phyloP scores from a whole-genome alignment of 92 coral and sea anemone species.

The Bergia sp. region DNA sequence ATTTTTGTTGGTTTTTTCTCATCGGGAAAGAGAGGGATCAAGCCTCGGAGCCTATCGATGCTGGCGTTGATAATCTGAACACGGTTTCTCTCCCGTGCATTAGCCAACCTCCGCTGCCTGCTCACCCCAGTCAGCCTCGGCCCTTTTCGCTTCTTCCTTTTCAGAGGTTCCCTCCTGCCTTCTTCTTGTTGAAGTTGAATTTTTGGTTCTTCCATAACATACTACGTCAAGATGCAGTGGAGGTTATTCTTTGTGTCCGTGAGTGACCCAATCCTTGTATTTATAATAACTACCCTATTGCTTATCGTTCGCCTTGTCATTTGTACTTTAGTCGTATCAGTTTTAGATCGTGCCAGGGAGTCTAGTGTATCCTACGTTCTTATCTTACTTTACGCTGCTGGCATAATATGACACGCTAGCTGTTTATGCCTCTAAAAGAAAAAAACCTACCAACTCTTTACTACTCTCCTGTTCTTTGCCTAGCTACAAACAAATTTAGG shows the following conservation, averaged over 20 bases:
- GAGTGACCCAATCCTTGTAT: background rate
- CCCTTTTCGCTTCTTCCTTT: slow-evolving; percentile 75
- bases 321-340: background rate
- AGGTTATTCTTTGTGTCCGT: background rate
- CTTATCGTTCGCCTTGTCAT: background rate
- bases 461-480: too few species aligned
- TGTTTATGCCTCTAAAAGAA: too few species aligned
- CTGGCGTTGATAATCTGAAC: slow-evolving; percentile 75
- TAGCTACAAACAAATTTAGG: too few species aligned
- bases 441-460: too few species aligned
- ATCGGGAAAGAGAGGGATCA: slow-evolving; percentile 87
- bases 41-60: slow-evolving; percentile 70
- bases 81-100: slow-evolving; percentile 75
- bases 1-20: slow-evolving; percentile 84
- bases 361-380: slow-evolving; percentile 4
- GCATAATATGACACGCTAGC: too few species aligned
- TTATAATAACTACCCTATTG: background rate
- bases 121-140: slow-evolving; percentile 82
- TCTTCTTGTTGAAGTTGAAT: background rate
- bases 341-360: slow-evolving; percentile 22
- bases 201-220: background rate
- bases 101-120: slow-evolving; percentile 77
- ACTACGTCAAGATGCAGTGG: background rate
- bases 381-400: background rate
- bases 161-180: slow-evolving; percentile 23